These are phyloP conservation scores for Sinodicranocentrus sp. DNA, from an alignment of 2,888 invertebrate genomes.

Conservation along the genomic window DNA sequence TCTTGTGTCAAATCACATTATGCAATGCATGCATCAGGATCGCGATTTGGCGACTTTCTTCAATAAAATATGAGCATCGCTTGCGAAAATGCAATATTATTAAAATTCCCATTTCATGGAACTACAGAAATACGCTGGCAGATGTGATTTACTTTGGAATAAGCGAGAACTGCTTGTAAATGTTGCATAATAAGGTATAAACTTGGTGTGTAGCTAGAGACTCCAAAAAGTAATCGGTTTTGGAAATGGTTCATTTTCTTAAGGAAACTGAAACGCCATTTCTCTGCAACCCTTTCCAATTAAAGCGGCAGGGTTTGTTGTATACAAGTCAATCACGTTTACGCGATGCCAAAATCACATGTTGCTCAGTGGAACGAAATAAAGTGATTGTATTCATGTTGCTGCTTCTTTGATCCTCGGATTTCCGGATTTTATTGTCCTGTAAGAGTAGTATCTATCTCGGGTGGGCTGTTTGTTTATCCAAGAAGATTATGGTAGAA, in stretches of 20 bases:
- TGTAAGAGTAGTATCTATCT: background rate
- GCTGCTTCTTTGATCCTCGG: conserved; percentile 20
- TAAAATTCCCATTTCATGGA: background rate
- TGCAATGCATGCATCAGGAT: too few species aligned
- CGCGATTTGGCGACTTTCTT: too few species aligned
- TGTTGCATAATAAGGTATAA: conserved; percentile 12
- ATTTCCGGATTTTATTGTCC: conserved; percentile 39
- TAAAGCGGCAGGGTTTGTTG: background rate
- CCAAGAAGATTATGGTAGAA: conserved; percentile 1
- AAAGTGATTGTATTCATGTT: background rate
- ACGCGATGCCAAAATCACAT: background rate
- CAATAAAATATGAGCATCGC: too few species aligned
- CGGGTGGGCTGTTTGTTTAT: conserved; percentile 19
- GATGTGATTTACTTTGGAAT: conserved; percentile 9
- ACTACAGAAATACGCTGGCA: background rate
- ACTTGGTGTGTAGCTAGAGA: background rate
- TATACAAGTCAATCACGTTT: background rate
- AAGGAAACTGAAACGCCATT: background rate
- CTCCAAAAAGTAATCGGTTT: background rate
- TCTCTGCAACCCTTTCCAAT: background rate
- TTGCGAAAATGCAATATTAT: background rate
- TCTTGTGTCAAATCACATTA: too few species aligned
- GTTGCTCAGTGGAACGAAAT: background rate
- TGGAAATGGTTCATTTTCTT: background rate
- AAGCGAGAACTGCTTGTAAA: background rate